phyloP scores from a whole-genome alignment of 2,797 vertebrate genomes.

The Chloroceryle amazona region DNA sequence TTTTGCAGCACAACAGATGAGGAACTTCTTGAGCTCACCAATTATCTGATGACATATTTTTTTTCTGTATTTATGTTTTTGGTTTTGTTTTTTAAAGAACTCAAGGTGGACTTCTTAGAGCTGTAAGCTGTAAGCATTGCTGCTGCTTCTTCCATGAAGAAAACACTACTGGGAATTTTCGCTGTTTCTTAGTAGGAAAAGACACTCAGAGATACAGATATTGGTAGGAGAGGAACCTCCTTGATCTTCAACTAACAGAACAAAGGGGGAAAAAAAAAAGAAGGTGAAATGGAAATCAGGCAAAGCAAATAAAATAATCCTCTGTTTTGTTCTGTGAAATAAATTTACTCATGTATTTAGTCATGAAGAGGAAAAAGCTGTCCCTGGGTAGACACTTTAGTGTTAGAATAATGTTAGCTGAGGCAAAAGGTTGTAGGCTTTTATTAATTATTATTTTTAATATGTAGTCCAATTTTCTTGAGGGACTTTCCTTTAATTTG shows the following conservation, averaged over 20 bases:
- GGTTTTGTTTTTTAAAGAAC: neutral
- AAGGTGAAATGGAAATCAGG: neutral
- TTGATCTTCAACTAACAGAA: neutral
- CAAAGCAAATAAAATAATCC: constrained; percentile 4
- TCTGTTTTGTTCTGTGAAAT: constrained; percentile 19
- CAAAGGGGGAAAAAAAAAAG: neutral
- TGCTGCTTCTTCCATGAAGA: neutral
- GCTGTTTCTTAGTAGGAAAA: neutral
- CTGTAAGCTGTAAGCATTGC: neutral
- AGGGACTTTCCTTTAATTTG: constrained; percentile 68
- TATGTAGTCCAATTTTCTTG: neutral
- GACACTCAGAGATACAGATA: neutral
- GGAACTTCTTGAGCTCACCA: neutral
- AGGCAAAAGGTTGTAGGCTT: constrained; percentile 31
- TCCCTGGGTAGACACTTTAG: constrained; percentile 43
- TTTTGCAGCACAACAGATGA: neutral
- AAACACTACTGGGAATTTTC: neutral
- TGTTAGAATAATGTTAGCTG: constrained; percentile 52
- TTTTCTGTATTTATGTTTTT: neutral
- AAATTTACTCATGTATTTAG: constrained; percentile 64
- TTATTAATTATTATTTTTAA: neutral
- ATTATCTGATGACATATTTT: neutral
- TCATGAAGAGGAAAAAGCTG: constrained; percentile 50
- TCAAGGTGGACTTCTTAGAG: neutral
- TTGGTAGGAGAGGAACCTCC: neutral